A percentile compares a stretch with the other conserved stretches of the same genome.
Conservation (phyloP, 2,888 invertebrate genomes). For the Sarcophaga subvicina region DNA sequence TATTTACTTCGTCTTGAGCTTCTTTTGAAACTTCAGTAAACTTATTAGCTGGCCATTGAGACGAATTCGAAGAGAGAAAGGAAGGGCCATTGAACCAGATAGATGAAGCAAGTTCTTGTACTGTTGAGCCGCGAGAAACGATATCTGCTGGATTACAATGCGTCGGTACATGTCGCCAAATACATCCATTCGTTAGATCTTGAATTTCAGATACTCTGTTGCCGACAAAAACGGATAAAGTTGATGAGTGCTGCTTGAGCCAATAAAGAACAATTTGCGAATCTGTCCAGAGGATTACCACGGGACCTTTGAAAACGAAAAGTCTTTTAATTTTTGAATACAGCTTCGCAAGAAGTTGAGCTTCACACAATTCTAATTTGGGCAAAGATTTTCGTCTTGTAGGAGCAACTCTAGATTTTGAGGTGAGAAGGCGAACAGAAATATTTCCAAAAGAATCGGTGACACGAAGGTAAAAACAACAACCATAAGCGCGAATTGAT, state of each 20-base stretch:
- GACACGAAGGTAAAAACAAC: conserved; percentile 35
- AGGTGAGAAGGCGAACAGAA: conserved; percentile 25
- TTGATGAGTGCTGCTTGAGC: conserved; percentile 63
- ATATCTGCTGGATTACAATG: conserved; percentile 58
- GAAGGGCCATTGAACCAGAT: conserved; percentile 54
- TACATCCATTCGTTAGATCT: conserved; percentile 29
- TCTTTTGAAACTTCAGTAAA: neutral
- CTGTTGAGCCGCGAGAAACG: no score
- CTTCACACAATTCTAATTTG: conserved; percentile 58
- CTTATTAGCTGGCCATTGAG: neutral
- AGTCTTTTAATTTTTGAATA: conserved; percentile 31
- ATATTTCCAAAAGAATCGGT: neutral
- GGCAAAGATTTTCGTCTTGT: conserved; percentile 61
- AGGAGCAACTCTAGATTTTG: conserved; percentile 52
- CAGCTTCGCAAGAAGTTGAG: conserved; percentile 37
- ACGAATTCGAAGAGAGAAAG: neutral
- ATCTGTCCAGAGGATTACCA: conserved; percentile 57
- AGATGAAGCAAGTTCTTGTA: conserved; percentile 35
- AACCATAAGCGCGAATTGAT: conserved; percentile 58
- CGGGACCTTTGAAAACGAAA: neutral
- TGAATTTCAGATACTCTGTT: conserved; percentile 67
- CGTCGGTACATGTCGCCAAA: conserved; percentile 64
- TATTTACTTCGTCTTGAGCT: conserved; percentile 37
- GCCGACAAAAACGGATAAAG: conserved; percentile 63
- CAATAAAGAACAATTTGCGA: conserved; percentile 67